Base-by-base conservation (phyloP, 2,113 vertebrate genomes). In the Hirundichthys speculiger region DNA sequence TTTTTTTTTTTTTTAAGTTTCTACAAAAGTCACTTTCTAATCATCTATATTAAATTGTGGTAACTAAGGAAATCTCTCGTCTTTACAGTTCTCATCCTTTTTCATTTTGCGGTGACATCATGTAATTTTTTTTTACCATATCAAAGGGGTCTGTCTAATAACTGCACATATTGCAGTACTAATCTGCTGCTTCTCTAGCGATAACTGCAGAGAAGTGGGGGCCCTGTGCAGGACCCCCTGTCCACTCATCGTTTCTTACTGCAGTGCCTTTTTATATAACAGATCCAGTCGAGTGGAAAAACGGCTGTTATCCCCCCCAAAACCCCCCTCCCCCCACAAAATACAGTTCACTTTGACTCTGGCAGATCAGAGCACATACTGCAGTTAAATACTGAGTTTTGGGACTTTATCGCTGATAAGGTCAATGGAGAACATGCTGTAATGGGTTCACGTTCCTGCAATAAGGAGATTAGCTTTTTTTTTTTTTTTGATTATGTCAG, bases 221-320 rank as follows among this genome's bases (percentile, higher is more conserved):
- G 49, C 79, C 75, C 49, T 42, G 41, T 59, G 47, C 59, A 75
- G 75, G 66, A 74, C 68, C 77, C 69, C 2, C 24, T 52, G 73
- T n/a, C 79, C 60, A 69, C 73, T 82, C 70, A 46, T 56, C n/a
- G 13, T 38, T 39, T 77, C 64, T 68, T 20, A 49, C 52, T 49
- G 52, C 66, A 46, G 69, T 19, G 62, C 45, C 79, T 73, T 79
- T 88, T 87, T 80, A 69, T 21, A 39, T 85, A 87, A 89, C 85
- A 57, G 75, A 67, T 69, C 69, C 80, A 82, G 79, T 67, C 48
- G 13, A 72, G 88, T 73, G 83, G 75, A 86, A 67, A 72, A 25
- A 40, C 49, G 12, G 24, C 43, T 39, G 57, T 72, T 59, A 38
- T 40, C 30, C 82, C 64, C 45, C 34, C 42, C 60, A 27, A 27